Base-by-base conservation (phyloP, 2,888 invertebrate genomes). In the Unio pictorum region DNA sequence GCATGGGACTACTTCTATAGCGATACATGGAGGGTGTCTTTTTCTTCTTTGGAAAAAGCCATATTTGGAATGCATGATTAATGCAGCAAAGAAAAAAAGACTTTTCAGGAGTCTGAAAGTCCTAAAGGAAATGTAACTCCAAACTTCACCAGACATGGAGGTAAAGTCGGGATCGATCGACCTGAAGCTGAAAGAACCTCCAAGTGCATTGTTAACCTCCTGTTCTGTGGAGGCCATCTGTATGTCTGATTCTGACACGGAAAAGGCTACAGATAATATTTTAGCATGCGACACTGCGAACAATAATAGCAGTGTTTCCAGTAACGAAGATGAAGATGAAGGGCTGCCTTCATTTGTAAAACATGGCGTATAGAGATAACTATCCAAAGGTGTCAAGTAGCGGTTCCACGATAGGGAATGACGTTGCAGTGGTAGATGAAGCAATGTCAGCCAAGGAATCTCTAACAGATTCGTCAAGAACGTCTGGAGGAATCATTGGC, bases 11-110 rank as follows among this genome's bases (percentile, higher is more conserved):
- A 67, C 55, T 7, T 30, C 8, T 70, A 70, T 57, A 73, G 70
- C 28, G 57, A 69, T 23, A 70, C 73, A 0, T 70, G 70, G 73
- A 57, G 73, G 54, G 65, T 73, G 23, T 73, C 73, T 6, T 69
- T 69, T 55, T 68, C 67, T 26, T 61, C 65, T 7, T 54, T 73
- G n/a, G 73, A 70, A 57, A 67, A 73, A 59, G 70, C 70, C 20
- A 23, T 73, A 18, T 73, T 70, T 70, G 59, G 67, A 6, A 55
- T 66, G 54, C 68, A 59, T 34, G 54, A 59, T 28, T 15, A 15
- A 30, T 58, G 68, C n/a, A 59, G 59, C 28, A 55, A 45, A 18
- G 73, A 23, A 73, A 61, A 70, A 73, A 68, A 67, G 66, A 34
- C 30, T 73, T 18, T 67, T 61, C 26, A 67, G 70, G 56, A 59